Evolutionary conservation across 2,888 invertebrate species (phyloP).

Genomic region (Lycaena phlaeas): DNA sequence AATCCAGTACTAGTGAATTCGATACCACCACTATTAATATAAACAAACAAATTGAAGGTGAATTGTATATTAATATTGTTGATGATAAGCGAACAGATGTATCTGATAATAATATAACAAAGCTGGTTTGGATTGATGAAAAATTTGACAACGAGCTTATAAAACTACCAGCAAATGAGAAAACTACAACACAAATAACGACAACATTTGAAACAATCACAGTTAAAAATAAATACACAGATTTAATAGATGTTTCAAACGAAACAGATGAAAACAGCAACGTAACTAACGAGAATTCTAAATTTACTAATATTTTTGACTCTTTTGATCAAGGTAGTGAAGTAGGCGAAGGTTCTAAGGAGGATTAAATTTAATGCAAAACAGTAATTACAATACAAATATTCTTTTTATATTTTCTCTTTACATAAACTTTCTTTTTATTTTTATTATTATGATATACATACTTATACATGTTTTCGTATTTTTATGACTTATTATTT

Average conservation of each 20-base stretch:
- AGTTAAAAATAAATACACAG: not conserved
- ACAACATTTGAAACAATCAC: not conserved
- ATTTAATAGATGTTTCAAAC: not conserved
- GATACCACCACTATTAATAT: not conserved
- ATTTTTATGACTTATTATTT: no score
- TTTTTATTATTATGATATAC: no score
- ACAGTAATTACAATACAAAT: no score
- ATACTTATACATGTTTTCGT: no score
- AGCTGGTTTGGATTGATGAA: not conserved
- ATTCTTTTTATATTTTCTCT: no score
- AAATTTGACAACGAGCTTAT: not conserved
- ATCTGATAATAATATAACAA: constrained; percentile 3
- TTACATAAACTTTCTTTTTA: no score
- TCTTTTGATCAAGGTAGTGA: constrained; percentile 46
- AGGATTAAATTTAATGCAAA: no score
- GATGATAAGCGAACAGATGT: constrained; percentile 9
- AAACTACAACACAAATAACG: not conserved
- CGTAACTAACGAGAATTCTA: not conserved
- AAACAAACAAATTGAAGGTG: not conserved
- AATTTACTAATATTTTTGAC: constrained; percentile 29
- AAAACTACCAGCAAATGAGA: not conserved
- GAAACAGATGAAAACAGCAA: not conserved
- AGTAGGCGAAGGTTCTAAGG: constrained; percentile 29
- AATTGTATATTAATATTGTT: not conserved
- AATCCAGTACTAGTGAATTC: not conserved